Percentiles rank a stretch among this genome's conserved stretches.
These are phyloP conservation scores for Diadophis punctatus DNA, from an alignment of 2,113 vertebrate genomes.

Conservation along the genomic window DNA sequence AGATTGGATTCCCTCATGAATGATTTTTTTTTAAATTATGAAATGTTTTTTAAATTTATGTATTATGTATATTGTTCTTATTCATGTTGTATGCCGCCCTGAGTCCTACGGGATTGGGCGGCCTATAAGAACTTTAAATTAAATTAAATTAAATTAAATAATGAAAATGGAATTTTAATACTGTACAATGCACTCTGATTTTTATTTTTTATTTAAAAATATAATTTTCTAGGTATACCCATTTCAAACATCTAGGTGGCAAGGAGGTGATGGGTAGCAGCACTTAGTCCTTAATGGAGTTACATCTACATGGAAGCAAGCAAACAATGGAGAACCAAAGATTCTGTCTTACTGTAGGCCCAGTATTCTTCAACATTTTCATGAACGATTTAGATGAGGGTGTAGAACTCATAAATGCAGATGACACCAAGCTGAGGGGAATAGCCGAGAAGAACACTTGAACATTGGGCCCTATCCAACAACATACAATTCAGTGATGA, in stretches of 20 bases:
- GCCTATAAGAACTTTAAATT: no score
- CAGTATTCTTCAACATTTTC: neutral
- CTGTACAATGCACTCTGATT: neutral
- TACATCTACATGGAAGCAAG: neutral
- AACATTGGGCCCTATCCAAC: neutral
- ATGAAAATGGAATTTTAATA: neutral
- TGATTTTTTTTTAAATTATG: no score
- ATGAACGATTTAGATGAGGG: neutral
- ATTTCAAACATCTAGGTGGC: neutral
- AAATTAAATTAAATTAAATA: no score
- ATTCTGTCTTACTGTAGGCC: neutral
- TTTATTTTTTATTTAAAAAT: constrained; percentile 5
- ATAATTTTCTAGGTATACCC: neutral
- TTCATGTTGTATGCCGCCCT: no score
- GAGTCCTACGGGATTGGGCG: no score
- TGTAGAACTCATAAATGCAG: neutral
- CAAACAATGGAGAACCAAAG: neutral
- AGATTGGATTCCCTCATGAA: no score
- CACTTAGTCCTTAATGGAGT: neutral
- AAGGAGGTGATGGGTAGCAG: neutral
- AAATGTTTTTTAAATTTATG: no score
- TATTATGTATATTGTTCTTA: no score
- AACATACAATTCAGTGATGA: neutral
- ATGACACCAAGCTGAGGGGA: neutral
- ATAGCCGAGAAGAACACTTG: neutral